Evolutionary conservation across 2,797 vertebrate species (phyloP).

Genomic region (Gymnocypris eckloni): DNA sequence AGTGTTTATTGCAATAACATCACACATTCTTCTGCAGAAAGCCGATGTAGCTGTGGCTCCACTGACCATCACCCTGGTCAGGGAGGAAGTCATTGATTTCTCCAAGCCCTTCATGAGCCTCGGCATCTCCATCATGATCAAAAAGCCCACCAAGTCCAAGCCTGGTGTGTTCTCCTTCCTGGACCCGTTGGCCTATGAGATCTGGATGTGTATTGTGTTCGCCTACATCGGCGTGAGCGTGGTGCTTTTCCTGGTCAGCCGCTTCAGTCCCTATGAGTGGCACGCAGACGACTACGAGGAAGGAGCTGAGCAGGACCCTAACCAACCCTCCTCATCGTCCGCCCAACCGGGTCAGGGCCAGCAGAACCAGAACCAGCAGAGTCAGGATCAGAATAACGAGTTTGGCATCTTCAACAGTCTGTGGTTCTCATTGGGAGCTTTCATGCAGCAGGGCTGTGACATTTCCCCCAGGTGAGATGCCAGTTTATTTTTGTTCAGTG

Average conservation of each 20-base stretch:
- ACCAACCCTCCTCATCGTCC: slow-evolving; percentile 73
- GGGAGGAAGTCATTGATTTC: slow-evolving; percentile 99
- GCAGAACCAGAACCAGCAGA: slow-evolving; percentile 83
- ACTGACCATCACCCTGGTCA: slow-evolving; percentile 95
- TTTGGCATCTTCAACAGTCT: slow-evolving; percentile 99
- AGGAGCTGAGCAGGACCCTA: slow-evolving; percentile 81
- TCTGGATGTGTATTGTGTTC: slow-evolving; percentile 99
- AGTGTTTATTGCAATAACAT: background rate
- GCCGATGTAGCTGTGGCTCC: slow-evolving; percentile 97
- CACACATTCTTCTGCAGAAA: slow-evolving; percentile 78
- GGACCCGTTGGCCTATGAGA: slow-evolving; percentile 97
- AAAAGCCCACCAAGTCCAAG: slow-evolving; percentile 99
- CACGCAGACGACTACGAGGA: slow-evolving; percentile 96
- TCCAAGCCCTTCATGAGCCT: slow-evolving; percentile 99
- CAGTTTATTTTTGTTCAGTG: background rate
- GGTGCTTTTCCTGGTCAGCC: slow-evolving; percentile 97
- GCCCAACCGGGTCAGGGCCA: slow-evolving; percentile 74
- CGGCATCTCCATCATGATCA: slow-evolving; percentile 99
- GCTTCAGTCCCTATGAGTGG: slow-evolving; percentile 99
- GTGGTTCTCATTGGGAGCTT: slow-evolving; percentile 98
- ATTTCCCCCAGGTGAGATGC: slow-evolving; percentile 93
- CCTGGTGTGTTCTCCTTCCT: slow-evolving; percentile 98
- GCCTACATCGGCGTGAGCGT: slow-evolving; percentile 99
- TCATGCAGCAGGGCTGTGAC: slow-evolving; percentile 99
- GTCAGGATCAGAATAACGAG: slow-evolving; percentile 92